These are phyloP conservation scores for Bhutanitis thaidina DNA, from an alignment of 2,888 invertebrate genomes.

Conservation along the genomic window DNA sequence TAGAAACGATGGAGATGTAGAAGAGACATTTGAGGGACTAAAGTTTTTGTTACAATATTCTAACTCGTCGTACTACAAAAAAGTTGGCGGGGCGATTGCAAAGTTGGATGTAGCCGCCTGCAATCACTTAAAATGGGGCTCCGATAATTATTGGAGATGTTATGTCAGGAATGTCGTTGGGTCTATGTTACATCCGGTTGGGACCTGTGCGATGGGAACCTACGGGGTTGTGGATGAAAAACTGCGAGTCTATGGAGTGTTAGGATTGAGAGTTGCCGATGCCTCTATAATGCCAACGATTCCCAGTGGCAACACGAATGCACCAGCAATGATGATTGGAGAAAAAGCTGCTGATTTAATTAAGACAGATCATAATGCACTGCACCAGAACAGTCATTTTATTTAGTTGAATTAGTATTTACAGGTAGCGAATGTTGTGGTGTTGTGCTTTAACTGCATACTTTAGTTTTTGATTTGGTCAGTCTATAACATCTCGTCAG, in stretches of 20 bases:
- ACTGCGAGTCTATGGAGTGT: conserved; percentile 49
- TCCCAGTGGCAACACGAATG: conserved; percentile 62
- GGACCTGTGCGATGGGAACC: conserved; percentile 62
- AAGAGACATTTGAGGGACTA: conserved; percentile 40
- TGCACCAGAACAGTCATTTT: conserved; percentile 12
- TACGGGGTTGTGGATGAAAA: conserved; percentile 58
- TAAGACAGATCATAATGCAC: conserved; percentile 30
- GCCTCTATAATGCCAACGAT: conserved; percentile 61
- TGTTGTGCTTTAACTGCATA: too few relatives aligned
- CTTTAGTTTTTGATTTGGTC: too few relatives aligned
- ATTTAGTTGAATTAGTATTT: background rate
- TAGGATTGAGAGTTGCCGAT: conserved; percentile 54
- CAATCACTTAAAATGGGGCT: conserved; percentile 59
- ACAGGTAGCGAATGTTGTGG: too few relatives aligned
- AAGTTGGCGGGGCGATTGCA: conserved; percentile 40
- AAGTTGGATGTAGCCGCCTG: conserved; percentile 72
- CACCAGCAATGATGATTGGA: conserved; percentile 66
- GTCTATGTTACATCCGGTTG: conserved; percentile 81
- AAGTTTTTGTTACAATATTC: conserved; percentile 44
- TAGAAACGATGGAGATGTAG: conserved; percentile 45
- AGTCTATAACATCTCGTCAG: too few relatives aligned
- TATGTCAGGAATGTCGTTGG: conserved; percentile 75
- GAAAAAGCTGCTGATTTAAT: conserved; percentile 67
- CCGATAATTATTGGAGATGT: conserved; percentile 83
- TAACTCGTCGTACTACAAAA: conserved; percentile 48